Conservation (phyloP, 2,113 vertebrate genomes). For the Chaetodon auriga region DNA sequence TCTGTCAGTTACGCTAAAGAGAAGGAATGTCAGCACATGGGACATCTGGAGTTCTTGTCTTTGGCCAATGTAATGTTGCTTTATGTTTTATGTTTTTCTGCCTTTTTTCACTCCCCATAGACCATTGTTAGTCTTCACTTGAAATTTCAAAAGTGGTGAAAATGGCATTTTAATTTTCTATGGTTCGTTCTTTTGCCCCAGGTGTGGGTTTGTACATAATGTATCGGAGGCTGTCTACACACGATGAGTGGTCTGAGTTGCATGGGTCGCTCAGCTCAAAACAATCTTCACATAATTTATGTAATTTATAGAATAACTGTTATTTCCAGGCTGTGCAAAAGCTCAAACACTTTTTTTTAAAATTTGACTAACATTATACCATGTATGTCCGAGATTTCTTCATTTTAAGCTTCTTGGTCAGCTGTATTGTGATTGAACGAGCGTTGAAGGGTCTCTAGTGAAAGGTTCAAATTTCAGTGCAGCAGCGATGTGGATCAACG, state of each 20-base stretch:
- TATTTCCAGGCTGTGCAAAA: slow-evolving; percentile 24
- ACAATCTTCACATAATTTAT: slow-evolving; percentile 1
- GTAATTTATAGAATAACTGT: slow-evolving; percentile 22
- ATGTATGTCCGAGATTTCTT: not conserved
- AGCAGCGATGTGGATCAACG: not conserved
- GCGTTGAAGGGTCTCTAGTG: not conserved
- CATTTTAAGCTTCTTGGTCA: slow-evolving; percentile 1
- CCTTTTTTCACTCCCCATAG: slow-evolving; percentile 55
- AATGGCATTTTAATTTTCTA: slow-evolving; percentile 78
- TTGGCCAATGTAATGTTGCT: slow-evolving; percentile 65
- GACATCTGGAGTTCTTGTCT: slow-evolving; percentile 55
- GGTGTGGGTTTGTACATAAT: slow-evolving; percentile 92
- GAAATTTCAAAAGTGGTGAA: slow-evolving; percentile 65
- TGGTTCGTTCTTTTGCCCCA: slow-evolving; percentile 52
- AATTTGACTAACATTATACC: slow-evolving; percentile 1
- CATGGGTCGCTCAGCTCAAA: slow-evolving; percentile 8
- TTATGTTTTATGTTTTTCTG: slow-evolving; percentile 61
- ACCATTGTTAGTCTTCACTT: slow-evolving; percentile 66
- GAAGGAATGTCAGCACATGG: slow-evolving; percentile 83
- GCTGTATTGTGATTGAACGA: not conserved
- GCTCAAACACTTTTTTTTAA: slow-evolving; percentile 16
- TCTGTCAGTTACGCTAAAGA: slow-evolving; percentile 63
- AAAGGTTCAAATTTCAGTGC: not conserved
- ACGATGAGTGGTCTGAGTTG: slow-evolving; percentile 25
- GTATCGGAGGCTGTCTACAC: slow-evolving; percentile 60